Percentiles rank a stretch among this genome's conserved stretches.
Conservation (phyloP, 2,113 vertebrate genomes). For the Eidolon helvum region DNA sequence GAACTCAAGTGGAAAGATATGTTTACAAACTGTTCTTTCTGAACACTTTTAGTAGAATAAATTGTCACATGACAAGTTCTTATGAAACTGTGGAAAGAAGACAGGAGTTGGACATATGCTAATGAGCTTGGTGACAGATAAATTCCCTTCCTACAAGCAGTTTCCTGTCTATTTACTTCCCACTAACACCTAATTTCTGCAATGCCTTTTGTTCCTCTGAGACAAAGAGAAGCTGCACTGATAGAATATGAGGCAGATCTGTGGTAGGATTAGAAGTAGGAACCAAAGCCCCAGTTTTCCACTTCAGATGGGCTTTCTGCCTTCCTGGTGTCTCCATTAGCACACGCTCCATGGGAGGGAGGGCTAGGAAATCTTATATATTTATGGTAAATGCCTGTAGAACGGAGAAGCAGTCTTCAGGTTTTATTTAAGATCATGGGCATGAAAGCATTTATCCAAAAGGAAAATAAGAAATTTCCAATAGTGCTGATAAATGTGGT, state of each 20-base stretch:
- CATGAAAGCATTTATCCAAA: not conserved
- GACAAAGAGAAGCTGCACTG: not conserved
- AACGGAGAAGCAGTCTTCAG: not conserved
- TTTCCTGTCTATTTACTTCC: not conserved
- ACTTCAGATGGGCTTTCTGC: not conserved
- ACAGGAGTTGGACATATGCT: not conserved
- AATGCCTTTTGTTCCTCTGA: not conserved
- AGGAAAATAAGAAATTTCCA: not conserved
- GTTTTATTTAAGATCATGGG: not conserved
- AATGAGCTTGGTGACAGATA: not conserved
- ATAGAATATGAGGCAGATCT: not conserved
- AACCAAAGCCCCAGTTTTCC: not conserved
- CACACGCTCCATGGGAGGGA: not conserved
- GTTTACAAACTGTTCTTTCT: conserved; percentile 6
- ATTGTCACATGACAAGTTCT: not conserved
- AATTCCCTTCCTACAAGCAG: not conserved
- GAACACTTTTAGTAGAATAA: not conserved
- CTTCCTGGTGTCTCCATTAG: not conserved
- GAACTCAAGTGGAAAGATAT: not conserved
- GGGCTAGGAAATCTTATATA: not conserved
- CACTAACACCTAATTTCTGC: not conserved
- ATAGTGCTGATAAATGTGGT: not conserved
- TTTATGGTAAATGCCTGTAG: not conserved
- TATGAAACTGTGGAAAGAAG: not conserved
- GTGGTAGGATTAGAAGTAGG: not conserved